Evolutionary conservation across 2,888 invertebrate genomes (phyloP), one percentile per base, ranked within the genome.

Genomic region (Eristalinus aeneus): DNA sequence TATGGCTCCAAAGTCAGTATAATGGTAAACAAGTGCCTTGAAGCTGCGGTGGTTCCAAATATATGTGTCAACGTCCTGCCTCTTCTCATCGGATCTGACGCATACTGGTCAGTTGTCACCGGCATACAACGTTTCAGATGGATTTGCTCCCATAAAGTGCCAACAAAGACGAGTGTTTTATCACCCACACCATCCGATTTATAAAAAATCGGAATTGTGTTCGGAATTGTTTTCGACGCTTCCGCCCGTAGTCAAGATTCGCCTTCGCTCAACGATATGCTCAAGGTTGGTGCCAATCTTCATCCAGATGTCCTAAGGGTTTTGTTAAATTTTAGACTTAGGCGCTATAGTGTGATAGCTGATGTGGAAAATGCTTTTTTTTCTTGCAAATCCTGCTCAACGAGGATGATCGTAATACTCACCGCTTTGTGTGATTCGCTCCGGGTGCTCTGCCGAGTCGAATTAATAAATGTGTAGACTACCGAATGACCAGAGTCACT

Each of bases 81-180:
- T n/a, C n/a, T n/a, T n/a, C n/a, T n/a, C n/a, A n/a, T n/a, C n/a
- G n/a, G n/a, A n/a, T n/a, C n/a, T n/a, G n/a, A n/a, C n/a, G n/a
- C n/a, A n/a, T n/a, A n/a, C n/a, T n/a, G n/a, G n/a, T n/a, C n/a
- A n/a, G n/a, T n/a, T n/a, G n/a, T n/a, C n/a, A n/a, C n/a, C n/a
- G n/a, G n/a, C 3, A 46, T 61, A 61, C 54, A 27, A 20, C 54
- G 56, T 64, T 36, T n/a, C 53, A 10, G 46, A 72, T 22, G 58
- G 61, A 9, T 22, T 61, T 2, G 61, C 61, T n/a, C n/a, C n/a
- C n/a, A n/a, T n/a, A n/a, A n/a, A n/a, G n/a, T n/a, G n/a, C n/a
- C n/a, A n/a, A n/a, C n/a, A n/a, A n/a, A 6, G 60, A 71, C 53
- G 36, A 23, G 27, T 74, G 23, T 27, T 72, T n/a, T 74, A 73